These are phyloP conservation scores for Drosophila yooni DNA, from an alignment of 2,888 invertebrate genomes.

Conservation along the genomic window DNA sequence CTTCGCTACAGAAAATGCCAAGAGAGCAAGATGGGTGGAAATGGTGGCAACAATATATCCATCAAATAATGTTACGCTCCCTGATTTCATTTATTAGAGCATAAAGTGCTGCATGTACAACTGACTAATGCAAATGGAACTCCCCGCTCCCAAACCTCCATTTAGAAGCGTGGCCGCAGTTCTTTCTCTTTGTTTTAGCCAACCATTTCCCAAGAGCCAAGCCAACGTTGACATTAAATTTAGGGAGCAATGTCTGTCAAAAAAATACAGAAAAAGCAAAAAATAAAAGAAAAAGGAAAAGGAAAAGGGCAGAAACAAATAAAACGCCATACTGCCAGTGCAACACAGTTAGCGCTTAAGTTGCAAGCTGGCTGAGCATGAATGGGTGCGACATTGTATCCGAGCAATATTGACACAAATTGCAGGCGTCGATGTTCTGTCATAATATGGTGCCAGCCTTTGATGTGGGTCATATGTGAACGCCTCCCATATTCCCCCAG, in stretches of 20 bases:
- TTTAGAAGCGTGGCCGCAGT: constrained; percentile 35
- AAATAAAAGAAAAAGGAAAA: constrained; percentile 4
- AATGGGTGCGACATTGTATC: background rate
- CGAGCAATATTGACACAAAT: constrained; percentile 46
- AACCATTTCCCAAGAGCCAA: constrained; percentile 68
- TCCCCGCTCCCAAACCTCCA: background rate
- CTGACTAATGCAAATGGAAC: constrained; percentile 40
- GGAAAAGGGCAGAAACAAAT: background rate
- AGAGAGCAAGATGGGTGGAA: constrained; percentile 7
- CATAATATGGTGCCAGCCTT: constrained; percentile 60
- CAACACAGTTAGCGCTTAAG: constrained; percentile 18
- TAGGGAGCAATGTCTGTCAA: constrained; percentile 67
- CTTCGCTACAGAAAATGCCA: background rate
- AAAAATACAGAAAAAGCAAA: constrained; percentile 21
- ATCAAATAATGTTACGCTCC: constrained; percentile 82
- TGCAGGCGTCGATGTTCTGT: constrained; percentile 60
- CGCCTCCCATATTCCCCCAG: constrained; percentile 1
- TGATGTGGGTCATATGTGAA: constrained; percentile 46
- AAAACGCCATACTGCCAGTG: constrained; percentile 19
- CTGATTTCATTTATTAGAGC: constrained; percentile 84
- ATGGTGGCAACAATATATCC: constrained; percentile 76
- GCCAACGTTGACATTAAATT: constrained; percentile 72
- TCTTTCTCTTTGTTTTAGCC: constrained; percentile 27
- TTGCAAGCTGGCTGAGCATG: constrained; percentile 6
- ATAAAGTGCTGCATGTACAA: constrained; percentile 75